Base-by-base conservation (phyloP, 2,113 vertebrate species). In the Apteryx mantelli region DNA sequence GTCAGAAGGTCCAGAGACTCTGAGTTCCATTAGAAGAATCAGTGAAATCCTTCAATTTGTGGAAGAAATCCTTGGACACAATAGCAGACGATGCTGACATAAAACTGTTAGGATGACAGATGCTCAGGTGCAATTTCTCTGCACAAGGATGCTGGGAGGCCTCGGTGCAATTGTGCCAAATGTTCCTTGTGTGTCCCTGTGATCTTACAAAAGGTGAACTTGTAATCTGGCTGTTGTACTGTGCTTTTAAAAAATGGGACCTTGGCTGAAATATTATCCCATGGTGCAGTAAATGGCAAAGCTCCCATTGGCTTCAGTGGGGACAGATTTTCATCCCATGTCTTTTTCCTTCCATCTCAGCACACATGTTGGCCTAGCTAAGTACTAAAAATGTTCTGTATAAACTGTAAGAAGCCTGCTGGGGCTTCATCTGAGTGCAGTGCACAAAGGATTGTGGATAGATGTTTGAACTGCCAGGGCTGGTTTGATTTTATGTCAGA, bases 141-240 rank as follows among this genome's bases (percentile, higher is more conserved):
- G 44, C 58, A 8, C 0, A 53, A n/a, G n/a, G 16, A 28, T 73
- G 70, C n/a, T 73, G 70, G 3, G 16, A 53, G 2, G 32, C 55
- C 65, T 75, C 2, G 1, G 32, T 70, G 53, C 86, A 86, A 83
- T 22, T 89, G 70, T 97, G 82, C 71, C 91, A 88, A 94, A 95
- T 80, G 36, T 58, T 96, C 82, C 81, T 88, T 18, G 84, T n/a
- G 84, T 64, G 91, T 61, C 63, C 82, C 75, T 91, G 8, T 93
- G 91, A 94, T 93, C 87, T 78, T 50, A 38, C 55, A 78, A 91
- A 94, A 86, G 50, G 18, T 83, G 7, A 3, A 20, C 36, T 52
- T 70, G 44, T 32, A 40, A 52, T 60, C 74, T 73, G 24, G n/a
- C n/a, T 50, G 11, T 46, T 74, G 50, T 44, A 87, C 10, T 2